phyloP scores from a whole-genome alignment of 1,140 invertebrate species.

The Thrips palmi region DNA sequence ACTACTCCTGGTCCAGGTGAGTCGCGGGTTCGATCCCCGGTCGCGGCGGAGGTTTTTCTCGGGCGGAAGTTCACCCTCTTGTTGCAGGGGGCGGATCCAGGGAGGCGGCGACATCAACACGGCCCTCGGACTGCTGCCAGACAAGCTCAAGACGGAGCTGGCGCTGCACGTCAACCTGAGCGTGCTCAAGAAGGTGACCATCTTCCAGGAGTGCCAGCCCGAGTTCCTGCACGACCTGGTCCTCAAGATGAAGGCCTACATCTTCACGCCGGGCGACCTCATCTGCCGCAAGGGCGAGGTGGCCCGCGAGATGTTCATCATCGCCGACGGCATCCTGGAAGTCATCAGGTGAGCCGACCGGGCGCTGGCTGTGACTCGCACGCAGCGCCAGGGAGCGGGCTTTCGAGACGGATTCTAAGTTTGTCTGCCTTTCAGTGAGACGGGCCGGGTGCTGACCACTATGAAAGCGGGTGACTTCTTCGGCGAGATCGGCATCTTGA shows the following conservation, averaged over 20 bases:
- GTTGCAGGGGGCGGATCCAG: slow-evolving; percentile 70
- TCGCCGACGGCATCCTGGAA: slow-evolving; percentile 90
- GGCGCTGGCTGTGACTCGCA: no score
- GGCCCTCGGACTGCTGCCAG: slow-evolving; percentile 75
- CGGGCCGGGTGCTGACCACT: slow-evolving; percentile 77
- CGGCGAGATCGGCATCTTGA: slow-evolving; percentile 92
- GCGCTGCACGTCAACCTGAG: slow-evolving; percentile 89
- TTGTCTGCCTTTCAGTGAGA: slow-evolving; percentile 43
- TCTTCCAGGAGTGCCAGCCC: slow-evolving; percentile 90
- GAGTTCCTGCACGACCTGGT: slow-evolving; percentile 93
- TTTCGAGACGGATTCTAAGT: not conserved
- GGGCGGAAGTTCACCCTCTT: slow-evolving; percentile 9
- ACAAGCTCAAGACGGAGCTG: slow-evolving; percentile 91
- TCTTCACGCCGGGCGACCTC: slow-evolving; percentile 91
- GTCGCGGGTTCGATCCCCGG: not conserved
- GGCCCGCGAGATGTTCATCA: slow-evolving; percentile 95
- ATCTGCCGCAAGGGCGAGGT: slow-evolving; percentile 91
- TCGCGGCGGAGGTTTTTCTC: not conserved
- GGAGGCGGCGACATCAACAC: slow-evolving; percentile 92
- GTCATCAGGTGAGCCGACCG: slow-evolving; percentile 49
- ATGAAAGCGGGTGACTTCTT: slow-evolving; percentile 98
- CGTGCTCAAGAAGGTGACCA: slow-evolving; percentile 68
- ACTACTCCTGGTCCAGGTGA: slow-evolving; percentile 86
- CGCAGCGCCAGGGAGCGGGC: not conserved
- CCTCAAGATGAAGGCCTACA: slow-evolving; percentile 94